Evolutionary conservation across 2,113 vertebrate genomes (phyloP).

Genomic region (Ovibos moschatus): DNA sequence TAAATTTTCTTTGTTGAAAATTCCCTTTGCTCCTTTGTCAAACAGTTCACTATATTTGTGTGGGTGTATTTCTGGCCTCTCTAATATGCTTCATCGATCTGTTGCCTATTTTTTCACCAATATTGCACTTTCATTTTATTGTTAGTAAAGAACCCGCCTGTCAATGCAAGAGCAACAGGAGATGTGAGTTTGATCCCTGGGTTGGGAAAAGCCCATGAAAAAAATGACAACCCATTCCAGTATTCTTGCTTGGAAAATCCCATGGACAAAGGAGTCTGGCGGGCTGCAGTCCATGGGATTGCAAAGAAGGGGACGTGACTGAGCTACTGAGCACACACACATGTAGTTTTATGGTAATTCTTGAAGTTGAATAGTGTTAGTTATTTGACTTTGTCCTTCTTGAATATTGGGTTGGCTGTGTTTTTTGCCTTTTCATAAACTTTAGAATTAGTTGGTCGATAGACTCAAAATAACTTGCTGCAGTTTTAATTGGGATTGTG

Average conservation of each 20-base stretch:
- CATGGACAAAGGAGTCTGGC: not conserved
- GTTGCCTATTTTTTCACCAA: not conserved
- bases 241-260: not conserved
- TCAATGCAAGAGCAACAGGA: not conserved
- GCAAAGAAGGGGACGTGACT: not conserved
- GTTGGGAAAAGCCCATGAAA: not conserved
- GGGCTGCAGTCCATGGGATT: not conserved
- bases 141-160: not conserved
- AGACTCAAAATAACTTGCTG: not conserved
- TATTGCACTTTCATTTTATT: not conserved
- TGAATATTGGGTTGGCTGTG: not conserved
- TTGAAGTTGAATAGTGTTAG: not conserved
- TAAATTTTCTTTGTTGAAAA: not conserved
- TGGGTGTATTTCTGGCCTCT: not conserved
- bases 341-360: not conserved
- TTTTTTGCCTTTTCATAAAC: not conserved
- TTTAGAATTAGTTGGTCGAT: not conserved
- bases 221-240: not conserved
- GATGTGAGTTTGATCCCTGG: not conserved
- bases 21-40: not conserved
- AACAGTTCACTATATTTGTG: not conserved
- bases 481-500: not conserved
- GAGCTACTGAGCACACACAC: not conserved
- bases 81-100: not conserved
- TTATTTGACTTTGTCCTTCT: not conserved